Evolutionary conservation across 2,113 vertebrate genomes (phyloP).

Genomic region (Poecile atricapillus): DNA sequence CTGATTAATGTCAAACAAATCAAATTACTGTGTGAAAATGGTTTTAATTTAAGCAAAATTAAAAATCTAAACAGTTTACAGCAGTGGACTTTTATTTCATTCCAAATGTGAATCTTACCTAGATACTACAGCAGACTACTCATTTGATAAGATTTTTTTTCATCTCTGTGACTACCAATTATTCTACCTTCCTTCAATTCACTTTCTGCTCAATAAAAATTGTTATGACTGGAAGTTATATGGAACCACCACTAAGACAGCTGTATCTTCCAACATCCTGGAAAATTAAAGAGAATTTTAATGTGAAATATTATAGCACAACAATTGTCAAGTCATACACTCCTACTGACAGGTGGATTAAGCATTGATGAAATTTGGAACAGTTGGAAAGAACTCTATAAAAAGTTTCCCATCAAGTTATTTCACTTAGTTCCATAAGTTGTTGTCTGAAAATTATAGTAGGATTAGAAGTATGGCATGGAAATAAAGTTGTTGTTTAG

Average conservation of each 20-base stretch:
- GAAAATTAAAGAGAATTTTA: conserved; percentile 54
- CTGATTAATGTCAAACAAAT: conserved; percentile 30
- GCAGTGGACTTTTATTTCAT: not conserved
- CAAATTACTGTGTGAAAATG: conserved; percentile 18
- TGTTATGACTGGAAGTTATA: conserved; percentile 1
- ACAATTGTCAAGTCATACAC: not conserved
- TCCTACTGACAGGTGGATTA: not conserved
- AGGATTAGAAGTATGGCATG: not conserved
- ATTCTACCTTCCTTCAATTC: conserved; percentile 6
- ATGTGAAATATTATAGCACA: not conserved
- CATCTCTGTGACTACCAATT: conserved; percentile 6
- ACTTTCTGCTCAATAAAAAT: conserved; percentile 47
- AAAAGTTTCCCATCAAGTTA: not conserved
- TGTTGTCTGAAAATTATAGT: not conserved
- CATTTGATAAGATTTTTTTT: conserved; percentile 27
- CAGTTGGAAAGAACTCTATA: not conserved
- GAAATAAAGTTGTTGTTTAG: not conserved
- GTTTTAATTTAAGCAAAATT: conserved; percentile 40
- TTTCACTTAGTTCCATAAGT: not conserved
- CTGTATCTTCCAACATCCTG: not conserved
- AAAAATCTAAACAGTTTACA: not conserved
- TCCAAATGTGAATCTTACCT: not conserved
- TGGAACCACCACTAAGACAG: conserved; percentile 6
- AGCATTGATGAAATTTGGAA: not conserved
- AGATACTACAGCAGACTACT: not conserved